Evolutionary conservation across 2,113 vertebrate genomes (phyloP).

Genomic region (Pelvicachromis taeniatus): DNA sequence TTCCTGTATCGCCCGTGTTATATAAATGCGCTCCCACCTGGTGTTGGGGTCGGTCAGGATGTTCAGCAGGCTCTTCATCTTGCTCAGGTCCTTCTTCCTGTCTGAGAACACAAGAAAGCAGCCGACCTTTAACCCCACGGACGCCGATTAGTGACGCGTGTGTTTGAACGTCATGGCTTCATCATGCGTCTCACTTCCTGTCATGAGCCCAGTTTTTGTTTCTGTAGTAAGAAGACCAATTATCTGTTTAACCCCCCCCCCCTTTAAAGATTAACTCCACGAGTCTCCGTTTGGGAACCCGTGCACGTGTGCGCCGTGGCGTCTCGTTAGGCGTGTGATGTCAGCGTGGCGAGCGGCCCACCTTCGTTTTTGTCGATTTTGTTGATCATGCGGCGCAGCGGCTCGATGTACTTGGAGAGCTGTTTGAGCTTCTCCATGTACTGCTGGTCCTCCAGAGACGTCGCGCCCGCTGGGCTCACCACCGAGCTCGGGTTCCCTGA

Average conservation of each 20-base stretch:
- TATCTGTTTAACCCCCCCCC: too few relatives aligned
- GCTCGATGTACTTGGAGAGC: conserved; percentile 95
- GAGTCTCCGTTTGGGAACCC: background rate
- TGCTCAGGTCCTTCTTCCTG: conserved; percentile 96
- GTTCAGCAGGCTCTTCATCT: conserved; percentile 98
- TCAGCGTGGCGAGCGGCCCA: conserved; percentile 24
- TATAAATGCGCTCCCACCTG: too few relatives aligned
- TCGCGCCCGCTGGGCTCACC: conserved; percentile 88
- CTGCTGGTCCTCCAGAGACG: conserved; percentile 93
- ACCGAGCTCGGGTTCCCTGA: conserved; percentile 91
- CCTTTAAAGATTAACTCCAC: background rate
- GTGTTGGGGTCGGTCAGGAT: conserved; percentile 96
- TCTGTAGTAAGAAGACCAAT: background rate
- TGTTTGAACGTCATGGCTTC: background rate
- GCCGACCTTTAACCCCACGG: background rate
- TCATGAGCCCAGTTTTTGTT: too few relatives aligned
- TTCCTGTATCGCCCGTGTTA: background rate
- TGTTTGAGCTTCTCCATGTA: conserved; percentile 98
- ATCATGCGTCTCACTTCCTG: background rate
- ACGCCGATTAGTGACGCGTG: background rate
- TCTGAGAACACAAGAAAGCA: conserved; percentile 68
- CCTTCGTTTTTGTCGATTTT: conserved; percentile 99
- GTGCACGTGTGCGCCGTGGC: background rate
- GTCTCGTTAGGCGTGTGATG: background rate
- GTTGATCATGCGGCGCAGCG: conserved; percentile 95